Base-by-base conservation (phyloP, 1,140 invertebrate species). In the Anadara kagoshimensis region DNA sequence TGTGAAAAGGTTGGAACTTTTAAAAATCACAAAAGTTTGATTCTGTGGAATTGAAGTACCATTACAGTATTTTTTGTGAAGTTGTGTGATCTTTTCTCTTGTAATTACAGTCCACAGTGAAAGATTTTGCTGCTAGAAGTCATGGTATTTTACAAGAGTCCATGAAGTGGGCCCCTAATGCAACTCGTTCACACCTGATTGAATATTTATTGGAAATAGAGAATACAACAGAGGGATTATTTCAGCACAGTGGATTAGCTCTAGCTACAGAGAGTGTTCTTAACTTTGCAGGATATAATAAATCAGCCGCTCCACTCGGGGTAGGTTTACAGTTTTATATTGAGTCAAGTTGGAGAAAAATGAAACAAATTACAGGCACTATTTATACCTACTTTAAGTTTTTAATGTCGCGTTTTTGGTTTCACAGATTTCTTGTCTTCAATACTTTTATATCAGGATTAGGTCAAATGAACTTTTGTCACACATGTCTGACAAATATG, bases 161-260 rank as follows among this genome's bases (percentile, higher is more conserved):
- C 0, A 96, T 99, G 93, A 98, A 96, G 84, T 99, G 97, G 97
- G 97, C 98, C 0, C 97, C 98, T 0, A 94, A 95, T 77, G 94
- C 96, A 0, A 99, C 98, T 0, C 91, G 95, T 0, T 98, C 97
- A 16, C 96, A 99, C 90, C 90, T 99, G 5, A 95, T 98, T 86
- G 95, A 98, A 85, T 98, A 91, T 78, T 82, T 91, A 20, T 79
- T 90, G n/a, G 80, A 86, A 57, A 78, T 86, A 62, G 84, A 90
- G 66, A 86, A 88, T 66, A 81, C 88, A 14, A 81, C 81, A 5
- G 73, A 92, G 0, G 94, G 93, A 4, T 90, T 95, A 56, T 93
- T 92, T 85, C 93, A 95, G 83, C 96, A 97, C 87, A 93, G 94
- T 57, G 96, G 96, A 0, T 87, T 98, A 45, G 94, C 95, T 0